phyloP scores from a whole-genome alignment of 2,888 invertebrate genomes.

The Lysandra coridon region DNA sequence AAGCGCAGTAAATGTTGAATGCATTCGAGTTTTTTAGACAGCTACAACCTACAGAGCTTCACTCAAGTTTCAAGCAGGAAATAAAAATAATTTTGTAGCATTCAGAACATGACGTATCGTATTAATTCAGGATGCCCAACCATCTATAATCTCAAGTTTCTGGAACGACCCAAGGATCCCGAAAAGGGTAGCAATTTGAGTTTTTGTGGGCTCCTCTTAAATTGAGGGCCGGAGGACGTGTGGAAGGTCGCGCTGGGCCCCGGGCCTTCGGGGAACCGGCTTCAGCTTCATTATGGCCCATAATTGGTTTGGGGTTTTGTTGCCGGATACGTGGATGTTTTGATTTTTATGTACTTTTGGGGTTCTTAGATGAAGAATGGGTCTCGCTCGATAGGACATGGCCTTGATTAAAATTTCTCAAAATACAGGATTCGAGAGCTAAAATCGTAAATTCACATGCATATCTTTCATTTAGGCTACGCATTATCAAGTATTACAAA shows the following conservation, averaged over 20 bases:
- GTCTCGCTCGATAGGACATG: not conserved
- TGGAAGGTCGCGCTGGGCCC: conserved; percentile 32
- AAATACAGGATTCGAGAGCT: not conserved
- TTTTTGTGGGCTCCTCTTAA: conserved; percentile 55
- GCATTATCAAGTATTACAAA: not conserved
- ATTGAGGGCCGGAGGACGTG: conserved; percentile 51
- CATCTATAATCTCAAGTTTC: conserved; percentile 15
- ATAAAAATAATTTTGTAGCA: not conserved
- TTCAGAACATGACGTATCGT: not conserved
- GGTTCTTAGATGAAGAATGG: not conserved
- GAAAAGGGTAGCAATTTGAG: conserved; percentile 59
- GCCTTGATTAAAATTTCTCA: not conserved
- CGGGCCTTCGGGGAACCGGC: conserved; percentile 30
- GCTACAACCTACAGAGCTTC: not conserved
- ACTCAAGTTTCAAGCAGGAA: not conserved
- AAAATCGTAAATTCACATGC: not conserved
- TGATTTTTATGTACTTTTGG: not conserved
- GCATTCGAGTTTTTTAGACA: not conserved
- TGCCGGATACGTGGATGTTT: conserved; percentile 22
- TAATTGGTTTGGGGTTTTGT: conserved; percentile 27
- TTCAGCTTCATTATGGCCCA: conserved; percentile 25
- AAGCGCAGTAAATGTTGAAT: no score
- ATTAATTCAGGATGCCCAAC: conserved; percentile 16
- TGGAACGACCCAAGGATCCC: conserved; percentile 34
- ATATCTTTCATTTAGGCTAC: not conserved